Evolutionary conservation across 2,113 vertebrate genomes (phyloP), one percentile per base, ranked within the genome.

Genomic region (Planiliza haematocheilus): DNA sequence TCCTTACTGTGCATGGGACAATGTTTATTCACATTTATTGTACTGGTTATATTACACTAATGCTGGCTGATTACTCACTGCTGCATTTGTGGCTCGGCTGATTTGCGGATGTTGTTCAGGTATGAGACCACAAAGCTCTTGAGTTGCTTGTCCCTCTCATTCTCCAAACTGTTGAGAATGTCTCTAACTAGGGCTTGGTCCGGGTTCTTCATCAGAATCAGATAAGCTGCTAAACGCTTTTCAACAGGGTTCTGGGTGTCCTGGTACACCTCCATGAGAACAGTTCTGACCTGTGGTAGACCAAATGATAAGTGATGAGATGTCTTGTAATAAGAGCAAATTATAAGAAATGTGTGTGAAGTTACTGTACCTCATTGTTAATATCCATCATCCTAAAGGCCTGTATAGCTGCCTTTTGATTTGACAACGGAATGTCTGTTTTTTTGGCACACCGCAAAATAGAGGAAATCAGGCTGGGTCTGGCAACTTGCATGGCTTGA

Each of bases 341-440:
- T n/a, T 53, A 17, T 24, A 14, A 13, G 17, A 21, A 38, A 43
- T 50, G 2, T 13, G 34, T 55, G 12, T 46, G 18, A 41, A 16
- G 2, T 12, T 18, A 37, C 12, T 34, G 7, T 76, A 98, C 97
- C 93, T 97, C 93, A 49, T 95, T 88, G 0, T 85, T 92, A 9
- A 95, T 34, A 30, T 88, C 79, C 95, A 99, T 97, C 85, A 93
- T 90, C 64, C 96, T 92, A 50, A 99, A 93, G 43, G 96, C 95
- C 84, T 97, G 96, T 72, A 99, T 91, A n/a, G 96, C 96, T 80
- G 96, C 94, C 80, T 96, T 97, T 76, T 99, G 97, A 74, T 96
- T 92, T 4, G 89, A 86, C 7, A 89, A 56, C 0, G 96, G 93
- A 37, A 94, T 81, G 10, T 89, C 85, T 36, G 80, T 70, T 14